Conservation (phyloP, 2,888 invertebrate species). For the Epistrophella euchroma region DNA sequence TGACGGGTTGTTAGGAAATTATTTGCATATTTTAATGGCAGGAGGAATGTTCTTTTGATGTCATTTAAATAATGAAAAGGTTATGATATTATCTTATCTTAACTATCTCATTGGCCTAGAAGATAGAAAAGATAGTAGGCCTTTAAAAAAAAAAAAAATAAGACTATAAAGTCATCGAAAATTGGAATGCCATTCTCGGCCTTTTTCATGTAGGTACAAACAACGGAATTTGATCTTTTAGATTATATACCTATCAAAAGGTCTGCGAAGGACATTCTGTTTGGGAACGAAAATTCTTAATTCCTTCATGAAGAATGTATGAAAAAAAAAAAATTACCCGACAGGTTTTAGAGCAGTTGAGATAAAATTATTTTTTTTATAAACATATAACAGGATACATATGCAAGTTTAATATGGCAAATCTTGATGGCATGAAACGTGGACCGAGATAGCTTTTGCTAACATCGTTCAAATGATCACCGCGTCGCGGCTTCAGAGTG, state of each 20-base stretch:
- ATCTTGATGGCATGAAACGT: too few species aligned
- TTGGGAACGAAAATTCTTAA: not conserved
- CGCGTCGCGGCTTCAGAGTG: too few species aligned
- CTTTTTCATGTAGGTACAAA: not conserved
- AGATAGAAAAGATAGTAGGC: not conserved
- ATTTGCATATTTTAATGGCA: conserved; percentile 11
- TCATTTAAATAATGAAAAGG: conserved; percentile 34
- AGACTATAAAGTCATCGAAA: not conserved
- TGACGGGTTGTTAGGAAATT: conserved; percentile 4
- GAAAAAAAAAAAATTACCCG: too few species aligned
- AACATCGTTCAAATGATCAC: too few species aligned
- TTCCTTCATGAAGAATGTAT: not conserved
- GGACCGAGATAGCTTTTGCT: too few species aligned
- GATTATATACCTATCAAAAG: not conserved
- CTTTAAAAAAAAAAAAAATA: not conserved
- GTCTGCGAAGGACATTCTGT: not conserved
- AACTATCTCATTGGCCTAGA: not conserved
- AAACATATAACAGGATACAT: too few species aligned
- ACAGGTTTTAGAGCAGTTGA: not conserved
- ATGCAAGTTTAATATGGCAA: too few species aligned
- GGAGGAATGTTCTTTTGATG: conserved; percentile 33
- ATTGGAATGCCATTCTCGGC: not conserved
- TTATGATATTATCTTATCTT: conserved; percentile 32
- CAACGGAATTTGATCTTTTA: not conserved
- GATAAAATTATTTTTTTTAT: not conserved